Percentiles rank a stretch among this genome's conserved stretches.
Evolutionary conservation across 1,140 invertebrate genomes (phyloP).

Genomic region (Argopecten irradians): DNA sequence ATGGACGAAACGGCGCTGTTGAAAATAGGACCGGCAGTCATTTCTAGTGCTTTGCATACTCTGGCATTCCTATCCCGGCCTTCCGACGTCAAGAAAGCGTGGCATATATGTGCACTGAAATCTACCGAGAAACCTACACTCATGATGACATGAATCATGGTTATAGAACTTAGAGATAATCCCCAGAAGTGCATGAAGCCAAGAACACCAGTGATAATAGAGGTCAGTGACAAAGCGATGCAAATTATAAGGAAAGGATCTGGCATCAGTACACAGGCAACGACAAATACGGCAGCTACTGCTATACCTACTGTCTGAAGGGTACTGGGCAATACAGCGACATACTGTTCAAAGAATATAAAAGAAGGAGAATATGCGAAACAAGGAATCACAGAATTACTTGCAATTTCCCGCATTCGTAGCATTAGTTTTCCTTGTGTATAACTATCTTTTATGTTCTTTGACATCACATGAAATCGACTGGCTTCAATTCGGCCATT

Average conservation of each 20-base stretch:
- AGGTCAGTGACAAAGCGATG: neutral
- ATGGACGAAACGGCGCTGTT: conserved; percentile 96
- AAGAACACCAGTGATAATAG: conserved; percentile 24
- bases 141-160: conserved; percentile 99
- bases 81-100: conserved; percentile 94
- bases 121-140: conserved; percentile 98
- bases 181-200: conserved; percentile 98
- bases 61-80: conserved; percentile 79
- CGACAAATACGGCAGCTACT: conserved; percentile 30
- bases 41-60: conserved; percentile 91
- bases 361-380: conserved; percentile 36
- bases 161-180: conserved; percentile 96
- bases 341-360: conserved; percentile 40
- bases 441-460: conserved; percentile 24
- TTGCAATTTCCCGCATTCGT: conserved; percentile 19
- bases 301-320: conserved; percentile 27
- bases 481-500: neutral
- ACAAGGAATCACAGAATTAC: conserved; percentile 6
- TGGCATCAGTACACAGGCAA: conserved; percentile 26
- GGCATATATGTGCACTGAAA: conserved; percentile 97
- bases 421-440: conserved; percentile 56
- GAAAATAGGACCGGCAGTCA: conserved; percentile 93
- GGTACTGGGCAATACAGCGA: conserved; percentile 25
- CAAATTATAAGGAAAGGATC: conserved; percentile 31
- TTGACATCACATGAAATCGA: conserved; percentile 15